These are phyloP conservation scores for Trialeurodes vaporariorum DNA, from an alignment of 1,140 invertebrate species.

Conservation along the genomic window DNA sequence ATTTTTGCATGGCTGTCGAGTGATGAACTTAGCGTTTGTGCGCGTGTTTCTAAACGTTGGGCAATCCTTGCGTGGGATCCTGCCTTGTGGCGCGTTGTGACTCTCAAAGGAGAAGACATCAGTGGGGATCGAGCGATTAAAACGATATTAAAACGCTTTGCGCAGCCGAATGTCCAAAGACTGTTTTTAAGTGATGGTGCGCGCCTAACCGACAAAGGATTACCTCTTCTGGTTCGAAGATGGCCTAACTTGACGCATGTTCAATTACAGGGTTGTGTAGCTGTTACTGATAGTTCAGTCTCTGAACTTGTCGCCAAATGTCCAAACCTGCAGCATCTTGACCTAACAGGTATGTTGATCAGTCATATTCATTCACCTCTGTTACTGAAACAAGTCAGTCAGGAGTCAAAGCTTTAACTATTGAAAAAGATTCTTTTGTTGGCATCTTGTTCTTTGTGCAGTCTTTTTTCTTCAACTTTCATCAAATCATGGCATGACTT, in stretches of 20 bases:
- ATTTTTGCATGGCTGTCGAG: slow-evolving; percentile 66
- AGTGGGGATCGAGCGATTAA: slow-evolving; percentile 56
- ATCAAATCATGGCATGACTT: too few relatives aligned
- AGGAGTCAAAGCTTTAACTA: too few relatives aligned
- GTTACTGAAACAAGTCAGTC: too few relatives aligned
- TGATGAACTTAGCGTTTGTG: slow-evolving; percentile 61
- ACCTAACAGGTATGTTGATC: slow-evolving; percentile 54
- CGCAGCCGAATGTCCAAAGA: slow-evolving; percentile 43
- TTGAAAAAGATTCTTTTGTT: too few relatives aligned
- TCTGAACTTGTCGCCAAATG: slow-evolving; percentile 51
- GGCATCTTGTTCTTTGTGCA: too few relatives aligned
- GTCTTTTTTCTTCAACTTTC: too few relatives aligned
- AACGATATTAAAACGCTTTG: slow-evolving; percentile 46
- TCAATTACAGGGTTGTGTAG: slow-evolving; percentile 53
- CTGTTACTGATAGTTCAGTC: slow-evolving; percentile 52
- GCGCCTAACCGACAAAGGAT: slow-evolving; percentile 58
- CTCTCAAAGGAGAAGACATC: slow-evolving; percentile 47
- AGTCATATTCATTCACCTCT: slow-evolving; percentile 8
- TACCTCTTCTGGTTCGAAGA: slow-evolving; percentile 49
- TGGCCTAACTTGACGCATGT: slow-evolving; percentile 61
- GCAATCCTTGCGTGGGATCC: slow-evolving; percentile 72
- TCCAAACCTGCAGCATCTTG: slow-evolving; percentile 56
- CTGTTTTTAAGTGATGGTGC: slow-evolving; percentile 60
- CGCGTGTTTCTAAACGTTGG: slow-evolving; percentile 68
- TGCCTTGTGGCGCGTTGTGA: slow-evolving; percentile 57